phyloP scores from a whole-genome alignment of 2,797 vertebrate species.

The Mormyrops attenuatus region DNA sequence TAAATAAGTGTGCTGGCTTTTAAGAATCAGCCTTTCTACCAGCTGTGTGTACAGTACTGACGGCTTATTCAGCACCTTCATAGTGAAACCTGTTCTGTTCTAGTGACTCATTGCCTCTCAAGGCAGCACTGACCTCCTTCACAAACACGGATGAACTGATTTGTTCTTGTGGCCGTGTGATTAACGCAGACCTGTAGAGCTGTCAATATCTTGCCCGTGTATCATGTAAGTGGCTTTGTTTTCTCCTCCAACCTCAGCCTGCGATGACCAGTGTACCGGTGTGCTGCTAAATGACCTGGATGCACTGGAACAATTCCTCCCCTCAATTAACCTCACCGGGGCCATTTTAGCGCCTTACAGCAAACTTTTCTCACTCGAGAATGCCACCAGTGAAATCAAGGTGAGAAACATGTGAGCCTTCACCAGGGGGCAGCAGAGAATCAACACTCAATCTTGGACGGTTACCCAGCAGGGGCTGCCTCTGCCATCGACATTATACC shows the following conservation, averaged over 20 bases:
- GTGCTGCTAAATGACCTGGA: conserved; percentile 71
- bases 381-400: conserved; percentile 60
- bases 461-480: neutral
- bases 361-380: conserved; percentile 67
- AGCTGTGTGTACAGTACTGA: neutral
- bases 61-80: neutral
- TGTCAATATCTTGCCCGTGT: neutral
- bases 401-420: conserved; percentile 45
- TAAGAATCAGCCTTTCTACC: neutral
- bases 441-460: neutral
- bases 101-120: neutral
- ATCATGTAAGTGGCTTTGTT: neutral
- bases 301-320: conserved; percentile 39
- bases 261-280: conserved; percentile 76
- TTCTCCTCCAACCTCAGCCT: conserved; percentile 59
- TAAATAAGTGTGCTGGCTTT: neutral
- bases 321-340: conserved; percentile 66
- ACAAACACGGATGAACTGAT: neutral
- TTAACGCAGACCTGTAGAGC: neutral
- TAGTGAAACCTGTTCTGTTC: neutral
- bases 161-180: neutral
- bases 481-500: neutral
- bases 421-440: neutral
- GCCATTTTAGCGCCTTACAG: conserved; percentile 56
- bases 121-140: neutral